These are phyloP conservation scores for Erpetoichthys calabaricus DNA, from an alignment of 2,797 vertebrate species.

Conservation along the genomic window DNA sequence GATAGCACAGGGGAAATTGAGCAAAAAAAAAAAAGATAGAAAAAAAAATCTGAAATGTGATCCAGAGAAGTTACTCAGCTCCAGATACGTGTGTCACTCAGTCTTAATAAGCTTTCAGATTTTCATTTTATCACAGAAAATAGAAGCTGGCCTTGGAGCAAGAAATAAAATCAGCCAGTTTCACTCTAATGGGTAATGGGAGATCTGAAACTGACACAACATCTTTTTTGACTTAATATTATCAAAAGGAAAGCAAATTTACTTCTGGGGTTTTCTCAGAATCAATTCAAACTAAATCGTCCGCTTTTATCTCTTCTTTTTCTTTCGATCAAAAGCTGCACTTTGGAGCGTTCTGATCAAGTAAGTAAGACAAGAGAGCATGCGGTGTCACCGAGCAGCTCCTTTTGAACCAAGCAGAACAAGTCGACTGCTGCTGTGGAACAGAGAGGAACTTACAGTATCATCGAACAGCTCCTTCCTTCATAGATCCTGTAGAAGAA, in stretches of 20 bases:
- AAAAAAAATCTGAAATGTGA: constrained; percentile 57
- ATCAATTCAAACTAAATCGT: constrained; percentile 77
- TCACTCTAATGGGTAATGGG: constrained; percentile 71
- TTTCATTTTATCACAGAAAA: constrained; percentile 78
- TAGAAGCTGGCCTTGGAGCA: constrained; percentile 43
- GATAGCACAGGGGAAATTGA: constrained; percentile 66
- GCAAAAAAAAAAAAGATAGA: constrained; percentile 38
- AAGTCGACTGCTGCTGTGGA: too few species aligned
- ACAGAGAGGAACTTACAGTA: too few species aligned
- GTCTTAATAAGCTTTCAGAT: constrained; percentile 72
- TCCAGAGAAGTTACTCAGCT: constrained; percentile 68
- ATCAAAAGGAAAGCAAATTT: constrained; percentile 75
- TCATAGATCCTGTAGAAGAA: too few species aligned
- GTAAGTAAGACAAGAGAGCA: constrained; percentile 2
- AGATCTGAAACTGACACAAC: constrained; percentile 83
- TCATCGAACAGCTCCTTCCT: too few species aligned
- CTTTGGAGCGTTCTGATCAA: constrained; percentile 30
- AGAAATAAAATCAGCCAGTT: constrained; percentile 69
- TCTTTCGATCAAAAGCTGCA: constrained; percentile 67
- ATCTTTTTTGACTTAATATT: constrained; percentile 61
- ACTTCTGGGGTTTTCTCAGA: constrained; percentile 62
- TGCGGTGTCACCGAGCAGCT: constrained; percentile 2
- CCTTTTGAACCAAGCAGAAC: too few species aligned
- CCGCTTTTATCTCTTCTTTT: constrained; percentile 67
- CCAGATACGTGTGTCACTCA: constrained; percentile 63